These are phyloP conservation scores for Nasonia giraulti DNA, from an alignment of 1,140 invertebrate species.

Conservation along the genomic window DNA sequence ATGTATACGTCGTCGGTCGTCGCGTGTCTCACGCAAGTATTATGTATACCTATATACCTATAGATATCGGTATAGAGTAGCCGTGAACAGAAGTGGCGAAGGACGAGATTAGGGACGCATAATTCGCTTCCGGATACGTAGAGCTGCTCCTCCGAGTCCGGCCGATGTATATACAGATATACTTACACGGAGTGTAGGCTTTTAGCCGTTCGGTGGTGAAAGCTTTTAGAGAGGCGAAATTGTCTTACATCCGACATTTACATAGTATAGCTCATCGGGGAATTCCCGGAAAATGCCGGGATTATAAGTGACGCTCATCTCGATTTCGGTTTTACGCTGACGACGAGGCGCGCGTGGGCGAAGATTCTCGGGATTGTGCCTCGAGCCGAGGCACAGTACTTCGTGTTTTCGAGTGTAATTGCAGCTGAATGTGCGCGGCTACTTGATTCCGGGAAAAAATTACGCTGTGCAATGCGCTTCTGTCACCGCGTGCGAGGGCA, in stretches of 20 bases:
- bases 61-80: not conserved
- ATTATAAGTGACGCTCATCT: not conserved
- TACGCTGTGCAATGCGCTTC: too few relatives aligned
- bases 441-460: too few relatives aligned
- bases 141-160: not conserved
- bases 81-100: not conserved
- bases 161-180: not conserved
- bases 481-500: too few relatives aligned
- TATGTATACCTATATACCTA: not conserved
- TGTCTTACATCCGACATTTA: not conserved
- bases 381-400: not conserved
- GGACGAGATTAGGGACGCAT: not conserved
- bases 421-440: not conserved
- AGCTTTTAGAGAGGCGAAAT: not conserved
- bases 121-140: constrained; percentile 4
- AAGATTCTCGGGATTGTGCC: not conserved
- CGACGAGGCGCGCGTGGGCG: not conserved
- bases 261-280: too few relatives aligned
- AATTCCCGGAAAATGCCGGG: too few relatives aligned
- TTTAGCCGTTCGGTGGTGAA: not conserved
- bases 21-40: constrained; percentile 14
- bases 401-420: not conserved
- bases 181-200: not conserved
- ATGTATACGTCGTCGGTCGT: not conserved
- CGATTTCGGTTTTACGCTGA: constrained; percentile 2